Evolutionary conservation across 2,888 invertebrate species (phyloP).

Genomic region (Agrochola circellaris): DNA sequence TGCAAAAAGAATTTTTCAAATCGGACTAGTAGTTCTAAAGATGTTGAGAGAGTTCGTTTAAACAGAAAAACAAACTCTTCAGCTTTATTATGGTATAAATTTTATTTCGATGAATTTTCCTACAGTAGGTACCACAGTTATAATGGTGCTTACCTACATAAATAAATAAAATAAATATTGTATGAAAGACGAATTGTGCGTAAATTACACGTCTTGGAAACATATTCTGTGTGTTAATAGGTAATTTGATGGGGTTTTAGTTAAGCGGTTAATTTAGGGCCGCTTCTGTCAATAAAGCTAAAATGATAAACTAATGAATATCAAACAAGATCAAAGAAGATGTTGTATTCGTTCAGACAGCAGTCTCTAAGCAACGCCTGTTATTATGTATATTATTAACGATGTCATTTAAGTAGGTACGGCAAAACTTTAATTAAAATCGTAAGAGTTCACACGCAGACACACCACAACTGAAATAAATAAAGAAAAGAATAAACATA

Average conservation of each 20-base stretch:
- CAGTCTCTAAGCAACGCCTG: too few species aligned
- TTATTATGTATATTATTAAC: too few species aligned
- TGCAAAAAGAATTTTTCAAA: not conserved
- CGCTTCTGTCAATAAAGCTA: constrained; percentile 22
- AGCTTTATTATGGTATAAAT: not conserved
- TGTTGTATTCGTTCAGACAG: not conserved
- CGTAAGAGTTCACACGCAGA: too few species aligned
- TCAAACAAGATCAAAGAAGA: not conserved
- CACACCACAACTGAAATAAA: too few species aligned
- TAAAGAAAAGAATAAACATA: too few species aligned
- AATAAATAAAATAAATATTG: constrained; percentile 23
- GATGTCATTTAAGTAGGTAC: too few species aligned
- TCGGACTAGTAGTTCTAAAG: not conserved
- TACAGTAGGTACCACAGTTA: not conserved
- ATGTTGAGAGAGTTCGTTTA: not conserved
- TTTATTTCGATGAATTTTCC: not conserved
- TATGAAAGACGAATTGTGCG: constrained; percentile 1
- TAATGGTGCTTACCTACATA: constrained; percentile 1
- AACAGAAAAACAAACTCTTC: not conserved
- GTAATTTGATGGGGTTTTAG: constrained; percentile 7
- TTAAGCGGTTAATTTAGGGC: not conserved
- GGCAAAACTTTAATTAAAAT: too few species aligned
- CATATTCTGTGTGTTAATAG: constrained; percentile 5
- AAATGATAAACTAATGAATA: not conserved
- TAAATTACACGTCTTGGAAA: constrained; percentile 30